Evolutionary conservation across 2,113 vertebrate species (phyloP).

Genomic region (Xenotilapia flavipinnis): DNA sequence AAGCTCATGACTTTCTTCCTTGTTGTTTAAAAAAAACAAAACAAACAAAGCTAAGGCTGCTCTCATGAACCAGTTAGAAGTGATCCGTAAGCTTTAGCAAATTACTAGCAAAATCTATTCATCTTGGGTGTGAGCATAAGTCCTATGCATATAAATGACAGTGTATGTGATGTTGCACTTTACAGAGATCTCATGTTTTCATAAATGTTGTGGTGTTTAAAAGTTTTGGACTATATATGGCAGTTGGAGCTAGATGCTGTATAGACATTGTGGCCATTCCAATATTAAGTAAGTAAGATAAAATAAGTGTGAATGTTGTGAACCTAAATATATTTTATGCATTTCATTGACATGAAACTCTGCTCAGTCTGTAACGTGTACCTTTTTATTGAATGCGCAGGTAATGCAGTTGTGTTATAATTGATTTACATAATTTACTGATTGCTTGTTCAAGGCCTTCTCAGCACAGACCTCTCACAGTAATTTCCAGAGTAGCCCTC

Average conservation of each 20-base stretch:
- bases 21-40: background rate
- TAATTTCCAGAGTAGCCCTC: constrained; percentile 88
- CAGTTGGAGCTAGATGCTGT: background rate
- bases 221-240: background rate
- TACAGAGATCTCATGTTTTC: background rate
- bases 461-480: constrained; percentile 86
- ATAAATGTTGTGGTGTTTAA: background rate
- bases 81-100: background rate
- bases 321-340: background rate
- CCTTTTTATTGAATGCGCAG: background rate
- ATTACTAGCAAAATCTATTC: background rate
- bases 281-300: background rate
- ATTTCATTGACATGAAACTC: background rate
- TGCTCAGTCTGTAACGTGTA: background rate
- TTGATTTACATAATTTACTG: background rate
- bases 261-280: background rate
- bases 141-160: background rate
- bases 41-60: background rate
- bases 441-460: background rate
- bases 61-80: background rate
- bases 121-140: background rate
- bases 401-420: background rate
- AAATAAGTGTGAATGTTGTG: background rate
- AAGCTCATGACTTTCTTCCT: background rate
- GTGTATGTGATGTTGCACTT: background rate